Evolutionary conservation across 2,888 invertebrate species (phyloP).

Genomic region (Mongoloraphidia duomilia): DNA sequence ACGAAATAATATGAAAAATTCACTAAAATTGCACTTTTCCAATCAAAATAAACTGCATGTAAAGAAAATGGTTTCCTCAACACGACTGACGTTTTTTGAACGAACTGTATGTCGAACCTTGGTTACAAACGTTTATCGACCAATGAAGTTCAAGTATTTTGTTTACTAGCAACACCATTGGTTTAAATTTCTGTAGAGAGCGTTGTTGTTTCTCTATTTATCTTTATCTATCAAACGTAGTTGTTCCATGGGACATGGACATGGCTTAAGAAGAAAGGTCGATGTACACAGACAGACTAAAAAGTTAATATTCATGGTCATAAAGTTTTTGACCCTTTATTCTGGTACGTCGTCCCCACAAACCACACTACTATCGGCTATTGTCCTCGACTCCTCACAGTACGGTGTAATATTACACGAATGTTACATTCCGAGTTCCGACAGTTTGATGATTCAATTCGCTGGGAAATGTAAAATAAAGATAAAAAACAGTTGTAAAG

Average conservation of each 20-base stretch:
- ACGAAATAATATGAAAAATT: conserved; percentile 8
- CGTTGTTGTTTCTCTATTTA: not conserved
- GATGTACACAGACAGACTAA: conserved; percentile 7
- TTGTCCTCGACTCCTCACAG: not conserved
- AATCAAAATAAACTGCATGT: not conserved
- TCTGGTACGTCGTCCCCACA: conserved; percentile 1
- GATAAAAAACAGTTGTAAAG: too few relatives aligned
- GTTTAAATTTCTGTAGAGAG: not conserved
- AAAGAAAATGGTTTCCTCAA: conserved; percentile 2
- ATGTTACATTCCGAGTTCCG: too few relatives aligned
- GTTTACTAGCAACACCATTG: conserved; percentile 4
- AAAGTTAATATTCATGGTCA: conserved; percentile 6
- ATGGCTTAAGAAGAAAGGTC: conserved; percentile 8
- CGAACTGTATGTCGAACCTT: conserved; percentile 2
- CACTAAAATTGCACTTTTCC: conserved; percentile 2
- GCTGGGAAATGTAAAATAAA: too few relatives aligned
- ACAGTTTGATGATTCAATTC: too few relatives aligned
- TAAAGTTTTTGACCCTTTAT: conserved; percentile 5
- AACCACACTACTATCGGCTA: not conserved
- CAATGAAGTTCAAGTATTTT: conserved; percentile 3
- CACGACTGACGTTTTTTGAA: conserved; percentile 6
- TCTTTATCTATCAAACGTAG: not conserved
- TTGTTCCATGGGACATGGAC: not conserved
- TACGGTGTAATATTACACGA: too few relatives aligned
- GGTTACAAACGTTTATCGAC: conserved; percentile 4